phyloP scores from a whole-genome alignment of 37 sponge, comb jelly and placozoan genomes.

The Mnemiopsis leidyi region DNA sequence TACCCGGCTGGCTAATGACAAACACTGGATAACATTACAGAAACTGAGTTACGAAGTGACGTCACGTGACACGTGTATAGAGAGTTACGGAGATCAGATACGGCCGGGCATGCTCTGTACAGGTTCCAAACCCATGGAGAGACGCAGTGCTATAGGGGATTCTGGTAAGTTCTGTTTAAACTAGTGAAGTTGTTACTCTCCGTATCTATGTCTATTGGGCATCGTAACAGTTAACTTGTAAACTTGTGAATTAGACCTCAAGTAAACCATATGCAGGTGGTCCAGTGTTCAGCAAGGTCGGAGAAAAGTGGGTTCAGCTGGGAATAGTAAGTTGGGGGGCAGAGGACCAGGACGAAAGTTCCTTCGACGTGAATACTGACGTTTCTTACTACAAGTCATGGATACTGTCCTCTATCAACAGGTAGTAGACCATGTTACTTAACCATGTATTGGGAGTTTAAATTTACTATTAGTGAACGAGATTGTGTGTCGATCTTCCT shows the following conservation, averaged over 20 bases:
- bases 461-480: too few relatives aligned
- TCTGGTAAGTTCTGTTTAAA: too few relatives aligned
- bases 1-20: too few relatives aligned
- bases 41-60: background rate
- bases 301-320: background rate
- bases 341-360: background rate
- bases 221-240: too few relatives aligned
- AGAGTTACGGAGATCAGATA: background rate
- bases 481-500: too few relatives aligned
- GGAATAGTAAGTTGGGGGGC: constrained; percentile 56
- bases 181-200: background rate
- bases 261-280: background rate
- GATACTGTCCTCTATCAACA: background rate
- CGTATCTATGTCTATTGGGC: background rate
- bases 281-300: constrained; percentile 1
- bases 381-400: constrained; percentile 21
- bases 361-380: constrained; percentile 42
- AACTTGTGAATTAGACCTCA: background rate
- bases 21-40: background rate
- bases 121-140: constrained; percentile 34
- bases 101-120: constrained; percentile 17
- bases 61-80: background rate
- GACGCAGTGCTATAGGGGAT: constrained; percentile 18
- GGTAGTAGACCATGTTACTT: too few relatives aligned
- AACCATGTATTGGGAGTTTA: too few relatives aligned